Evolutionary conservation across 2,888 invertebrate genomes (phyloP).

Genomic region (Petrophora chlorosata): DNA sequence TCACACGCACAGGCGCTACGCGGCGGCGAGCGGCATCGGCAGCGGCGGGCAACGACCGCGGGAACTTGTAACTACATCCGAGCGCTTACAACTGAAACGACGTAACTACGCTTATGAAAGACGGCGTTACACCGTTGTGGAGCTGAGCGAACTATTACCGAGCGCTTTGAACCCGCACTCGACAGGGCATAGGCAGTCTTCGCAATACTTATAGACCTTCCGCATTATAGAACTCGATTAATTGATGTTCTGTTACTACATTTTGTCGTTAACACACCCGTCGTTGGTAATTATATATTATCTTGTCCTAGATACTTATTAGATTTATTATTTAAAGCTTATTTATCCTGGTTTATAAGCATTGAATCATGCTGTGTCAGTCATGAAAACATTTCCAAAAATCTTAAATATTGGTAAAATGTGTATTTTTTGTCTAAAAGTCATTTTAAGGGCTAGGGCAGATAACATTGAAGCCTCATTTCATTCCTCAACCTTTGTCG

Average conservation of each 20-base stretch:
- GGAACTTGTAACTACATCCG: constrained; percentile 82
- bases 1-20: constrained; percentile 57
- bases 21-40: constrained; percentile 29
- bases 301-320: too few relatives aligned
- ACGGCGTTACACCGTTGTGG: constrained; percentile 51
- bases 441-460: too few relatives aligned
- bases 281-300: too few relatives aligned
- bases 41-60: constrained; percentile 78
- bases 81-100: constrained; percentile 53
- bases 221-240: constrained; percentile 48
- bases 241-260: constrained; percentile 16
- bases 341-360: too few relatives aligned
- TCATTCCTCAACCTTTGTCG: too few relatives aligned
- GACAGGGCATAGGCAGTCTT: constrained; percentile 59
- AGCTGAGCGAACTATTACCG: constrained; percentile 41
- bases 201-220: constrained; percentile 64
- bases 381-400: too few relatives aligned
- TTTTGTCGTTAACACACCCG: background rate
- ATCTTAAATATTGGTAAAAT: too few relatives aligned
- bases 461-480: too few relatives aligned
- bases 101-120: constrained; percentile 52
- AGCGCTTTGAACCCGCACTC: constrained; percentile 72
- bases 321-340: too few relatives aligned
- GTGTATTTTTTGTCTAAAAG: too few relatives aligned
- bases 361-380: too few relatives aligned